These are phyloP conservation scores for Panulirus ornatus DNA, from an alignment of 1,140 invertebrate species.

Conservation along the genomic window DNA sequence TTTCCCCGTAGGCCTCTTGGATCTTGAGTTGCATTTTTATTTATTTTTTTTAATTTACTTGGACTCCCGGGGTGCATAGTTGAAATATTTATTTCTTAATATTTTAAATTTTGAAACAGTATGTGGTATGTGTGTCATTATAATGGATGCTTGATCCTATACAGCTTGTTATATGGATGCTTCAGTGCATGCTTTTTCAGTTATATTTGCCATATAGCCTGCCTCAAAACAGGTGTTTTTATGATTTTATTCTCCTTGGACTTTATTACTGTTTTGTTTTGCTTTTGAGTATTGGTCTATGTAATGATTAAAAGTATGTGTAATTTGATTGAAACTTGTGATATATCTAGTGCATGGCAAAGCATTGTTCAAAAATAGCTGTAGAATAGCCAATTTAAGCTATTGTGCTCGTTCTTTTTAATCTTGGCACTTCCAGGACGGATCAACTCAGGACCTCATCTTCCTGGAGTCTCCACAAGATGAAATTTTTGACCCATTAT, in stretches of 20 bases:
- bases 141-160: conserved; percentile 40
- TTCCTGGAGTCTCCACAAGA: conserved; percentile 65
- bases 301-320: neutral
- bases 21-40: conserved; percentile 38
- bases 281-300: neutral
- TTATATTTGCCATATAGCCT: conserved; percentile 25
- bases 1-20: conserved; percentile 25
- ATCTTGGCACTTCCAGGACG: conserved; percentile 33
- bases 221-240: no score
- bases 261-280: conserved; percentile 22
- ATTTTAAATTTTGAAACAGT: neutral
- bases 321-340: neutral
- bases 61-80: conserved; percentile 27
- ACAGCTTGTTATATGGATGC: conserved; percentile 44
- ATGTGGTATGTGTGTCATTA: conserved; percentile 33
- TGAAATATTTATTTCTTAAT: neutral
- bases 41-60: conserved; percentile 26
- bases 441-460: conserved; percentile 49
- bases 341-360: conserved; percentile 16
- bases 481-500: conserved; percentile 61
- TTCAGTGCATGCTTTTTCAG: conserved; percentile 54
- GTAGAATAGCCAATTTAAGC: neutral
- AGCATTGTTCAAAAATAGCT: neutral
- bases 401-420: neutral
- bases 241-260: neutral